Conservation (phyloP, 2,888 invertebrate species). For the Parasteatoda lunata region DNA sequence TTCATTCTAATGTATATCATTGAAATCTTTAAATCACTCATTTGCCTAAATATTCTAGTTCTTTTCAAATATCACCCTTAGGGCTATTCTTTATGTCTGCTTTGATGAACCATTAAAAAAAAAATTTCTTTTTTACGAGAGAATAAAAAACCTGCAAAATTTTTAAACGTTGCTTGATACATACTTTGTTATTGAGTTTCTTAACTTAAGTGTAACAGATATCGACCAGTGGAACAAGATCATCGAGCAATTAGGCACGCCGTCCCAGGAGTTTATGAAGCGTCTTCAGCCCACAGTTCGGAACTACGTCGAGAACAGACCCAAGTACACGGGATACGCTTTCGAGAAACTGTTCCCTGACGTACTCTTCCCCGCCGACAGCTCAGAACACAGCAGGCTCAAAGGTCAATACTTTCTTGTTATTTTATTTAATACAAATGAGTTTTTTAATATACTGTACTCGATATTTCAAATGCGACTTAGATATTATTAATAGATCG, state of each 20-base stretch:
- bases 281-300: conserved; percentile 96
- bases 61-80: too few relatives aligned
- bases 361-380: conserved; percentile 96
- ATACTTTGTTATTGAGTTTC: neutral
- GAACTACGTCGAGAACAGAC: conserved; percentile 99
- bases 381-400: conserved; percentile 94
- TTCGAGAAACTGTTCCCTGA: conserved; percentile 99
- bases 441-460: neutral
- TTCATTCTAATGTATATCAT: too few relatives aligned
- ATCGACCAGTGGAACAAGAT: conserved; percentile 99
- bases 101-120: too few relatives aligned
- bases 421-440: neutral
- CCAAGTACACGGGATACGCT: conserved; percentile 93
- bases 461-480: neutral
- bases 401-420: conserved; percentile 79
- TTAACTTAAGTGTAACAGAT: conserved; percentile 76
- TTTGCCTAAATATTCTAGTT: too few relatives aligned
- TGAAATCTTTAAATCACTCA: too few relatives aligned
- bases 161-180: too few relatives aligned
- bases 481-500: too few relatives aligned
- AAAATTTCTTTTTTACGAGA: too few relatives aligned
- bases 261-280: conserved; percentile 96
- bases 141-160: too few relatives aligned
- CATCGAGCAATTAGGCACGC: conserved; percentile 94
- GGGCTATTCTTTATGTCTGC: too few relatives aligned